A percentile compares a stretch with the other conserved stretches of the same genome.
Conservation (phyloP, 1,140 invertebrate genomes). For the Ceratosolen fusciceps region DNA sequence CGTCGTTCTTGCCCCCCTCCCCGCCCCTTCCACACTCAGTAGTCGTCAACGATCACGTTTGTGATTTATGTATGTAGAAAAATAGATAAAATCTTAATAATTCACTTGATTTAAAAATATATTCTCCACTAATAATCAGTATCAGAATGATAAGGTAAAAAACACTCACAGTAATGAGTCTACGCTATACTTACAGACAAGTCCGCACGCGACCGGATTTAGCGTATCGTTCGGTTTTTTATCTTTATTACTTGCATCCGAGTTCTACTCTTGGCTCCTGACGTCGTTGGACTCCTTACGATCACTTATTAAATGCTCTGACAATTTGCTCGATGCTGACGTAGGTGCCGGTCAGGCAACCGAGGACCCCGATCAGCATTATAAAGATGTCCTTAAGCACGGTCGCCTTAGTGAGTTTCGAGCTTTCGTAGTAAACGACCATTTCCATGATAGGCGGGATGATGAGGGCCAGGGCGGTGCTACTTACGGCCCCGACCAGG, state of each 20-base stretch:
- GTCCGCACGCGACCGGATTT: too few species aligned
- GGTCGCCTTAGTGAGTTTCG: conserved; percentile 65
- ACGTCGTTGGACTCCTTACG: background rate
- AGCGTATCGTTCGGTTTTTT: background rate
- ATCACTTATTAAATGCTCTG: conserved; percentile 56
- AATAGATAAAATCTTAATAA: too few species aligned
- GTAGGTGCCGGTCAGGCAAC: conserved; percentile 82
- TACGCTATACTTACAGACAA: background rate
- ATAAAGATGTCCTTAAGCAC: conserved; percentile 78
- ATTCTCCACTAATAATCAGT: background rate
- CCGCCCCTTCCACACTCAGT: too few species aligned
- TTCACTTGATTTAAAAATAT: background rate
- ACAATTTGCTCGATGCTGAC: conserved; percentile 78
- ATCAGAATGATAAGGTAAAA: background rate
- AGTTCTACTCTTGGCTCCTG: background rate
- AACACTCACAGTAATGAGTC: background rate
- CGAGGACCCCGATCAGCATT: conserved; percentile 78
- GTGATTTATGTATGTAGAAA: too few species aligned
- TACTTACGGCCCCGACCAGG: conserved; percentile 89
- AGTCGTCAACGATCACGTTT: too few species aligned
- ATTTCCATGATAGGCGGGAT: conserved; percentile 92
- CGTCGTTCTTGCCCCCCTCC: too few species aligned
- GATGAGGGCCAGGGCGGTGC: conserved; percentile 87
- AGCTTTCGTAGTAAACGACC: conserved; percentile 73
- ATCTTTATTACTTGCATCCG: background rate